Base-by-base conservation (phyloP, 2,797 vertebrate species). In the Hippoglossus hippoglossus region DNA sequence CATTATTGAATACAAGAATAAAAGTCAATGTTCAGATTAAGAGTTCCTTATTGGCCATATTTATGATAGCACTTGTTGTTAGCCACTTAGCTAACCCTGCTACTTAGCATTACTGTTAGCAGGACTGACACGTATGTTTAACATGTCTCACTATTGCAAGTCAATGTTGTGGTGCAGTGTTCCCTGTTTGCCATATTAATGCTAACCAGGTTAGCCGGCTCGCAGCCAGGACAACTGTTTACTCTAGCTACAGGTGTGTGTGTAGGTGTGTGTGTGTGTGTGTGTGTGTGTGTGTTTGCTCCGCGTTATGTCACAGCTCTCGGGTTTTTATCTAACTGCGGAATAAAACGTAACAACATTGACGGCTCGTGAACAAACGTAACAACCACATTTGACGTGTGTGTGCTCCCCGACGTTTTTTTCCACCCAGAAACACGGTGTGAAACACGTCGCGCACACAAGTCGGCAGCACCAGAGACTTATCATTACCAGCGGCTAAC, bases 191-290 rank as follows among this genome's bases (percentile, higher is more conserved):
- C 16, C 22, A 21, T 52, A 31, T 26, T 31, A 25, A 7, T 1
- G 19, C 58, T 54, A 21, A 36, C 18, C n/a, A n/a, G 50, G 3
- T 49, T 49, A 21, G 47, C n/a, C n/a, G n/a, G 7, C n/a, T n/a
- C 26, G 31, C 64, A 71, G 56, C 66, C 22, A 39, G 16, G 39
- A 21, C 67, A 69, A 77, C 3, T 83, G 81, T 88, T 87, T 77
- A 85, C 81, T 87, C 24, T 66, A 49, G 82, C 89, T 83, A 85
- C 87, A 91, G 74, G 88, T 89, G 88, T 82, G 75, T 80, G 71
- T 49, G 75, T 80, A 71, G 50, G 88, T 89, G 87, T 49, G 75
- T 80, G 71, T 50, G 88, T 89, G 87, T 83, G 75, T 80, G 68
- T 50, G 88, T 89, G 88, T 82, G 75, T 80, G 71, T 44, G 88